Conservation (phyloP, 2,888 invertebrate genomes). For the Eilema depressum region DNA sequence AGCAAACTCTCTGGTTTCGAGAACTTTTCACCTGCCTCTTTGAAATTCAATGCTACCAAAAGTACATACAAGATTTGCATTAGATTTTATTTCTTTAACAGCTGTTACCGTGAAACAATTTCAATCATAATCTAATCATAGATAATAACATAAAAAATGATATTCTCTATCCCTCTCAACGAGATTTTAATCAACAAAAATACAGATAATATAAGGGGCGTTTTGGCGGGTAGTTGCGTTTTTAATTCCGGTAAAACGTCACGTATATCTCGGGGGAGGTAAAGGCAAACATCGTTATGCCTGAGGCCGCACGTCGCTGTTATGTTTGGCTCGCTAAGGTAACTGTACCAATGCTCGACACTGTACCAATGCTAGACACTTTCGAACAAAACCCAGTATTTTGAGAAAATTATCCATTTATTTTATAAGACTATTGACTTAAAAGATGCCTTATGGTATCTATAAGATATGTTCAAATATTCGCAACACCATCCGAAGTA, state of each 20-base stretch:
- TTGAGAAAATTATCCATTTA: no score
- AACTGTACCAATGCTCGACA: no score
- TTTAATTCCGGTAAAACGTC: constrained; percentile 82
- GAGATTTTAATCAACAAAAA: constrained; percentile 58
- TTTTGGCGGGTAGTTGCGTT: constrained; percentile 56
- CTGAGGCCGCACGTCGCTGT: constrained; percentile 51
- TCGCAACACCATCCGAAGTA: no score
- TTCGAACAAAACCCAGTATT: no score
- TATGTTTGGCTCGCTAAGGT: constrained; percentile 52
- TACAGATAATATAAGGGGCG: constrained; percentile 61
- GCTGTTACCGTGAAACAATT: constrained; percentile 2
- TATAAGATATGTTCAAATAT: no score
- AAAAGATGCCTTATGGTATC: no score
- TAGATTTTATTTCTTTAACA: not conserved
- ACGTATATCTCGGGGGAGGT: constrained; percentile 77
- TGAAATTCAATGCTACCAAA: no score
- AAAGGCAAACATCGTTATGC: constrained; percentile 77
- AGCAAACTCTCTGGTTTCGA: no score
- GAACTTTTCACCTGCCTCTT: no score
- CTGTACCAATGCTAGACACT: no score
- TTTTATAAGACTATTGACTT: no score
- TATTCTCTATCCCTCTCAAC: constrained; percentile 35
- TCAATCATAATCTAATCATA: constrained; percentile 16
- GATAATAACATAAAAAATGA: constrained; percentile 1
- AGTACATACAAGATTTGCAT: not conserved